Evolutionary conservation across 2,888 invertebrate genomes (phyloP), one percentile per base, ranked within the genome.

Genomic region (Latrodectus hesperus): DNA sequence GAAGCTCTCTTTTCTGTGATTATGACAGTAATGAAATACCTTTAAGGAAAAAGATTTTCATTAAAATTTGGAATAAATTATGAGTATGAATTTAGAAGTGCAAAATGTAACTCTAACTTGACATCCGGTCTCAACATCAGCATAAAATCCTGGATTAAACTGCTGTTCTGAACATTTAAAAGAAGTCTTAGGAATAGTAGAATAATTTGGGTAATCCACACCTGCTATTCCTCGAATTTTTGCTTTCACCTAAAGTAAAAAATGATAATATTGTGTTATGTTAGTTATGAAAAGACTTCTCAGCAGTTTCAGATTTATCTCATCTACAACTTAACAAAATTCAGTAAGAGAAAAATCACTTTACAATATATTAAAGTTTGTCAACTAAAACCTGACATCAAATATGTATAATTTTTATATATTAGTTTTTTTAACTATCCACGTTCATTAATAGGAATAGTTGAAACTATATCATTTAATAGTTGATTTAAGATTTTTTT

Each of bases 1-100:
- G 52, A 89, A 90, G 16, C 81, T 89, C 67, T 84, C 89, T 65
- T 84, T 83, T 3, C 74, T 26, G 49, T 83, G 55, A 14, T 78
- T 52, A 16, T 74, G 64, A 26, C 87, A 88, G 14, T 64, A 78
- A 26, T 88, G 87, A 26, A 88, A 88, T 9, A 82, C 82, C 87
- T 83, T n/a, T 38, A 83, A 75, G 14, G 22, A 79, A 65, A 22
- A 4, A 79, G 14, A 10, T 22, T 53, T 73, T 68, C 17, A 22
- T 68, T 8, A 17, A 49, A 71, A 71, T 74, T 14, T 74, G 12
- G 14, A 53, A 17, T 52, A n/a, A 53, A 10, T 49, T 11, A 22
- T 22, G n/a, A 9, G 26, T 17, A 74, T 22, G 4, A 22, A 17
- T 17, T 17, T 8, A 55, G 4, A 14, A 55, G 22, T 16, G 38